Evolutionary conservation across 2,888 invertebrate genomes (phyloP).

Genomic region (Anagyrus pseudococci): DNA sequence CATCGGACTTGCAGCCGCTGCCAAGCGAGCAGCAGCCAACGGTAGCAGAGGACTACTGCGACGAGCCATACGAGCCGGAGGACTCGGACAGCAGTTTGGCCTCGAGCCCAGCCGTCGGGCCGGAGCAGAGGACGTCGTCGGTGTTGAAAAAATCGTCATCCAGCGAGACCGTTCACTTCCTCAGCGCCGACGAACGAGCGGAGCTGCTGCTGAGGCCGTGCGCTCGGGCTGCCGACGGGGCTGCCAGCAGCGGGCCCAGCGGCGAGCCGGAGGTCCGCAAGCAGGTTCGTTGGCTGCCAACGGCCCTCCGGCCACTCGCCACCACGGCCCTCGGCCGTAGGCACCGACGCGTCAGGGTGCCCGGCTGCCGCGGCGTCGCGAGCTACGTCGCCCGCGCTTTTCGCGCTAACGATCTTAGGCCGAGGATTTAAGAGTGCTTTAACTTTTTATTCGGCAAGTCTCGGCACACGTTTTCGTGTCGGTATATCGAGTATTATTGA

Average conservation of each 20-base stretch:
- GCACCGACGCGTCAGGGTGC: slow-evolving; percentile 13
- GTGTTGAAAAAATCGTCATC: not conserved
- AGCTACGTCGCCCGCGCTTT: not conserved
- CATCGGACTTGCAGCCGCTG: slow-evolving; percentile 19
- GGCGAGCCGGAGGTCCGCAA: slow-evolving; percentile 57
- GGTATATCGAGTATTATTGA: no score
- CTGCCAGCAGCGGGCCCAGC: slow-evolving; percentile 5
- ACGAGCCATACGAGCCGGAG: slow-evolving; percentile 29
- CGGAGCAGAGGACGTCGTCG: not conserved
- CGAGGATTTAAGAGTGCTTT: slow-evolving; percentile 25
- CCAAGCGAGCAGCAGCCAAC: not conserved
- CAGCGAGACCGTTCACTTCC: not conserved
- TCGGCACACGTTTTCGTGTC: no score
- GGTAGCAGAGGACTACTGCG: slow-evolving; percentile 8
- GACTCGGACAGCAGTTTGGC: slow-evolving; percentile 17
- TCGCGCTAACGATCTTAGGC: slow-evolving; percentile 19
- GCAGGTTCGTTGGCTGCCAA: slow-evolving; percentile 57
- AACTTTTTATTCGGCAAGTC: no score
- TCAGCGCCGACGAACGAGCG: not conserved
- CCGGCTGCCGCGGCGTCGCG: not conserved
- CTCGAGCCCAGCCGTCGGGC: not conserved
- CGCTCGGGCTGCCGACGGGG: not conserved
- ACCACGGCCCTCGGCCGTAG: slow-evolving; percentile 36
- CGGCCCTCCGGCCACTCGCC: slow-evolving; percentile 44
- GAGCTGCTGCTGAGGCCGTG: not conserved